Percentiles rank a stretch among this genome's conserved stretches.
Conservation (phyloP, 2,797 vertebrate genomes). For the Chaetophractus vellerosus region DNA sequence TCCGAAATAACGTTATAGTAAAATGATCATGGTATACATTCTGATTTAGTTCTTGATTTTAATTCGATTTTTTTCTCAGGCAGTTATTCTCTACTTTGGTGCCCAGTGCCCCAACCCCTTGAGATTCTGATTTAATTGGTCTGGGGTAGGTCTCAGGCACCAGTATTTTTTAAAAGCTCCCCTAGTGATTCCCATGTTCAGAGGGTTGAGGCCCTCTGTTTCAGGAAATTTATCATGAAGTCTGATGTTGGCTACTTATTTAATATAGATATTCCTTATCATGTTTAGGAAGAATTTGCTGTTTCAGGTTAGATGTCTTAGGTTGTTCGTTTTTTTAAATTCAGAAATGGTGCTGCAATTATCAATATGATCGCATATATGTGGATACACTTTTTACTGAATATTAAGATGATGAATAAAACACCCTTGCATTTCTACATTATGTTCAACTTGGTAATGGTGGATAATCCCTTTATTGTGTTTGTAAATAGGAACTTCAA, state of each 20-base stretch:
- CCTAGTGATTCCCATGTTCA: background rate
- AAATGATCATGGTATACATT: background rate
- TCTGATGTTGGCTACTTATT: conserved; percentile 30
- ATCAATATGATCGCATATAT: background rate
- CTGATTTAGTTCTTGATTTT: conserved; percentile 26
- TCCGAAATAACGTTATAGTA: conserved; percentile 50
- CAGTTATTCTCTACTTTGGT: conserved; percentile 21
- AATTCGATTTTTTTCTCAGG: conserved; percentile 7
- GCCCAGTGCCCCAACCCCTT: background rate
- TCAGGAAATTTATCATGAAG: conserved; percentile 8
- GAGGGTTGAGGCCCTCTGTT: background rate
- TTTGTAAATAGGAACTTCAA: background rate
- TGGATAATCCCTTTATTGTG: background rate
- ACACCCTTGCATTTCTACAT: background rate
- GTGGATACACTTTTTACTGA: background rate
- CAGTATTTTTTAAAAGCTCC: background rate
- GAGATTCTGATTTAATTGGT: background rate
- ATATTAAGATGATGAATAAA: conserved; percentile 39
- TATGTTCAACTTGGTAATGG: conserved; percentile 16
- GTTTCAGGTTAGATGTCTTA: background rate
- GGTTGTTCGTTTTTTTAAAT: background rate
- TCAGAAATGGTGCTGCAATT: conserved; percentile 17
- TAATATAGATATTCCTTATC: background rate
- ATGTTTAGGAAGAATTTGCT: conserved; percentile 35
- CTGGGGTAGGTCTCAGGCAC: background rate